A percentile compares a stretch with the other conserved stretches of the same genome.
phyloP scores from a whole-genome alignment of 2,113 vertebrate species.

The Crotalus helleri region DNA sequence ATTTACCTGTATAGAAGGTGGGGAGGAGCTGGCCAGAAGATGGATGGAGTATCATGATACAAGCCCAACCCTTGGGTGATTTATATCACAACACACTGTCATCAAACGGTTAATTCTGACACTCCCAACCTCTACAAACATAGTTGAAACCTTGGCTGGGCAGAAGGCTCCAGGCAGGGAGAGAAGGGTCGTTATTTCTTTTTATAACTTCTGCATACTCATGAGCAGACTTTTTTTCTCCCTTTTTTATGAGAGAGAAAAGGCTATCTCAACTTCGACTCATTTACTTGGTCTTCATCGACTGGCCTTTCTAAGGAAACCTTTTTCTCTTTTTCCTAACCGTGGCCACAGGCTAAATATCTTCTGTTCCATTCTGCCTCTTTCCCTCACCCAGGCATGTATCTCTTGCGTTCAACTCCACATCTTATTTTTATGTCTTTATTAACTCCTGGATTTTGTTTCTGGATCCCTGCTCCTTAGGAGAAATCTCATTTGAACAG shows the following conservation, averaged over 20 bases:
- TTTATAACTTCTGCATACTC: too few relatives aligned
- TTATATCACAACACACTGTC: not conserved
- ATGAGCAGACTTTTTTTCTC: too few relatives aligned
- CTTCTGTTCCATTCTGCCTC: not conserved
- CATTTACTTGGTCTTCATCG: too few relatives aligned
- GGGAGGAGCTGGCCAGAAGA: too few relatives aligned
- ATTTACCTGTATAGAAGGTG: too few relatives aligned
- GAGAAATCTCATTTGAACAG: not conserved
- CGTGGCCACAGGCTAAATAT: too few relatives aligned
- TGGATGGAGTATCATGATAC: not conserved
- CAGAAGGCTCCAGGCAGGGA: too few relatives aligned
- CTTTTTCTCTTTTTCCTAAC: too few relatives aligned
- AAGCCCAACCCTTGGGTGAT: not conserved
- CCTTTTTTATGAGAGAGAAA: too few relatives aligned
- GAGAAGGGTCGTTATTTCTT: too few relatives aligned
- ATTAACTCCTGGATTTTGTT: not conserved
- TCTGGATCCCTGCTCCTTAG: not conserved
- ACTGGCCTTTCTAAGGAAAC: too few relatives aligned
- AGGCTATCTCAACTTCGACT: too few relatives aligned
- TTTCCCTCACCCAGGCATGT: not conserved
- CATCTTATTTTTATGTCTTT: not conserved
- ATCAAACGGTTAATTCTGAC: not conserved
- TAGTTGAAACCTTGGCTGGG: not conserved
- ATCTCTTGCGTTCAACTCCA: not conserved
- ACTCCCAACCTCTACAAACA: not conserved